Conservation (phyloP, 2,113 vertebrate genomes). For the Tamias sibiricus region DNA sequence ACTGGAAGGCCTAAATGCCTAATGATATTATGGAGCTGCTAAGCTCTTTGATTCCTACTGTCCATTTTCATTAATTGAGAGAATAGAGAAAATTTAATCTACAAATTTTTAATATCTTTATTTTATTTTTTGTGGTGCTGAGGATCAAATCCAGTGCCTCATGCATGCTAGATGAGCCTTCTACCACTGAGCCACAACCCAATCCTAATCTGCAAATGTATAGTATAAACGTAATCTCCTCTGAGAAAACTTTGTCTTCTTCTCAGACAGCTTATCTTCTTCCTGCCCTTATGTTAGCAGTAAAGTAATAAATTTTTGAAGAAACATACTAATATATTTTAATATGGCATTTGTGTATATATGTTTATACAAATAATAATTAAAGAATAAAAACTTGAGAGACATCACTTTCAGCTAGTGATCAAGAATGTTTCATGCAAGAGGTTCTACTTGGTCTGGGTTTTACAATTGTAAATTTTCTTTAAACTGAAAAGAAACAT, state of each 20-base stretch:
- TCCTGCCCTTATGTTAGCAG: not conserved
- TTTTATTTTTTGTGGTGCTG: no score
- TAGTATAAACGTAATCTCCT: not conserved
- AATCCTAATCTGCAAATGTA: not conserved
- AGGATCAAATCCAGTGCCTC: no score
- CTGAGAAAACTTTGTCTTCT: not conserved
- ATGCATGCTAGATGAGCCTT: no score
- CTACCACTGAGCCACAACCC: no score
- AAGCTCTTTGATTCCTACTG: not conserved
- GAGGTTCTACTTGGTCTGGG: not conserved
- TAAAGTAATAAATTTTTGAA: not conserved
- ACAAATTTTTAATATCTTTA: not conserved
- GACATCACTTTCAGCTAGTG: not conserved
- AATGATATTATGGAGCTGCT: not conserved
- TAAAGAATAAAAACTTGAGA: not conserved
- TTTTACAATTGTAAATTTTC: constrained; percentile 1
- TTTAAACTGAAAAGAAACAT: not conserved
- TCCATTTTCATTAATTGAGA: not conserved
- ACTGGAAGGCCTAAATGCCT: not conserved
- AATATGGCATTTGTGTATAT: not conserved
- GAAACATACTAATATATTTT: constrained; percentile 26
- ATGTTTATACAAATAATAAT: not conserved
- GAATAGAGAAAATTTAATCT: not conserved
- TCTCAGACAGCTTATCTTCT: not conserved
- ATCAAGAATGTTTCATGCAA: not conserved